A percentile compares a stretch with the other conserved stretches of the same genome.
Evolutionary conservation across 1,140 invertebrate species (phyloP).

Genomic region (Liolophura sinensis): DNA sequence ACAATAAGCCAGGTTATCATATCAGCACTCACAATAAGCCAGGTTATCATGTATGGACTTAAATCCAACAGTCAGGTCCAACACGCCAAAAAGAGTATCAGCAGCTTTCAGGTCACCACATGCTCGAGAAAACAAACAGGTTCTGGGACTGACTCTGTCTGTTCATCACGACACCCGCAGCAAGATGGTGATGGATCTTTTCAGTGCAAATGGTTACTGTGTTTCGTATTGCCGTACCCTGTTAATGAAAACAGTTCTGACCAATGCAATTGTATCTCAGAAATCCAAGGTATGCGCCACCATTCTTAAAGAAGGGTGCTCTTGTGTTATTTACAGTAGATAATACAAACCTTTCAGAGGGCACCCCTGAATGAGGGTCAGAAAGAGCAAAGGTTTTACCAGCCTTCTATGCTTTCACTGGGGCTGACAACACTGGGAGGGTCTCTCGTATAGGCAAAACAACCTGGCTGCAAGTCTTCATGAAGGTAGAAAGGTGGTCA

Average conservation of each 20-base stretch:
- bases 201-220: constrained; percentile 15
- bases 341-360: constrained; percentile 31
- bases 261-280: constrained; percentile 27
- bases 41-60: too few relatives aligned
- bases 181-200: constrained; percentile 23
- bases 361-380: constrained; percentile 24
- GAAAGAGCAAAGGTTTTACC: too few relatives aligned
- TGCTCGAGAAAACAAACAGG: constrained; percentile 1
- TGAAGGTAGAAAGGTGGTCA: not conserved
- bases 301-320: constrained; percentile 27
- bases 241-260: constrained; percentile 20
- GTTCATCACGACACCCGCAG: constrained; percentile 28
- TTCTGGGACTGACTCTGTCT: constrained; percentile 21
- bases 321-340: constrained; percentile 27
- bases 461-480: not conserved
- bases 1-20: too few relatives aligned
- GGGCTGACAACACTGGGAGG: too few relatives aligned
- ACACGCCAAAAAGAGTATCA: too few relatives aligned
- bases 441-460: constrained; percentile 1
- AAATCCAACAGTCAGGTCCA: too few relatives aligned
- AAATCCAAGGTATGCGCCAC: constrained; percentile 22
- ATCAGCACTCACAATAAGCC: too few relatives aligned
- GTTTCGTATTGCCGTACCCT: constrained; percentile 9
- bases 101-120: too few relatives aligned
- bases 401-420: too few relatives aligned